Conservation (phyloP, 1,140 invertebrate genomes). For the Lepidurus apus region DNA sequence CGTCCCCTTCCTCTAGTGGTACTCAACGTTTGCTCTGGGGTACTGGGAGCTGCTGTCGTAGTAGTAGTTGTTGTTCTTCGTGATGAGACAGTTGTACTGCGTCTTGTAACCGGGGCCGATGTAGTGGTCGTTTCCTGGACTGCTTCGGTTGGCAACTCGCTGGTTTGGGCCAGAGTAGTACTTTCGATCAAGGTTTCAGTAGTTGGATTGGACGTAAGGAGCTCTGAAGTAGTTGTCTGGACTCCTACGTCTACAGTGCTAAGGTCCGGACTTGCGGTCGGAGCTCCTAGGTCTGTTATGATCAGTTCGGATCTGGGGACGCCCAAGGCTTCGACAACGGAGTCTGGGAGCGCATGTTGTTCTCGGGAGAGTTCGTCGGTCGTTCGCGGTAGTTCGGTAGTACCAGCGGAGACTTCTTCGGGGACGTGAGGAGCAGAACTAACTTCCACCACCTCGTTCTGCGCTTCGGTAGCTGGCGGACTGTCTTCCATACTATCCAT, state of each 20-base stretch:
- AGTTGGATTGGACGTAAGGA: not conserved
- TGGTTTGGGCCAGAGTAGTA: not conserved
- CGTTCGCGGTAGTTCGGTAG: not conserved
- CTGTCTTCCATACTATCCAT: conserved; percentile 22
- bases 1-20: not conserved
- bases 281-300: not conserved
- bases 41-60: not conserved
- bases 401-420: not conserved
- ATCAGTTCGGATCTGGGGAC: not conserved
- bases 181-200: conserved; percentile 2
- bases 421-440: not conserved
- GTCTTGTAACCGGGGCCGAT: not conserved
- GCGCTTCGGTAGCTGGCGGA: not conserved
- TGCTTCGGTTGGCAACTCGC: not conserved
- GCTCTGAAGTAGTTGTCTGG: not conserved
- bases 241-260: not conserved
- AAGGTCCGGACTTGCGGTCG: not conserved
- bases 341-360: not conserved
- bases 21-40: not conserved
- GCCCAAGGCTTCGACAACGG: not conserved
- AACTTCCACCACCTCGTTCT: not conserved
- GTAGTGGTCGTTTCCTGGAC: not conserved
- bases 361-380: not conserved
- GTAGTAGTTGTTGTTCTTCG: conserved; percentile 5
- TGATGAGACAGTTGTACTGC: conserved; percentile 6